Conservation (phyloP, 2,797 vertebrate genomes). For the Luscinia luscinia region DNA sequence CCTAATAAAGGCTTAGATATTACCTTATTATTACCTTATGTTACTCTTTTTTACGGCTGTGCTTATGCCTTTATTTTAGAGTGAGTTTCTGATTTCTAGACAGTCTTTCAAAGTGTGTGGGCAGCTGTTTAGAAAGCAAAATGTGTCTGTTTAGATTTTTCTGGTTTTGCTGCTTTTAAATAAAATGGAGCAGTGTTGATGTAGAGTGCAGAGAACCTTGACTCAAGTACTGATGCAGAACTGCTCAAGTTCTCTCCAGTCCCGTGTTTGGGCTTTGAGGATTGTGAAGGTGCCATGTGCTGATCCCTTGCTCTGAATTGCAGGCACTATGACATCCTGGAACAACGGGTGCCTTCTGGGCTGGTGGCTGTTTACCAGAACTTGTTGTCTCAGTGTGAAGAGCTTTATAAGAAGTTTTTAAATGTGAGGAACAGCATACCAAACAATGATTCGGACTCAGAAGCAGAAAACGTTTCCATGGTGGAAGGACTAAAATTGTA, state of each 20-base stretch:
- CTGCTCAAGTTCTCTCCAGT: not conserved
- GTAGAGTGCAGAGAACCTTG: not conserved
- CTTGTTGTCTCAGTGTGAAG: constrained; percentile 82
- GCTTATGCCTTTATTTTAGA: not conserved
- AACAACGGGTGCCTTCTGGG: constrained; percentile 89
- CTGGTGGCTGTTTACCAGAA: constrained; percentile 86
- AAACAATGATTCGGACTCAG: constrained; percentile 84
- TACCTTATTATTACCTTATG: not conserved
- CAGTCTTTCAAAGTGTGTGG: not conserved
- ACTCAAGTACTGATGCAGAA: not conserved
- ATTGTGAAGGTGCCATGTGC: not conserved
- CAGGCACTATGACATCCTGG: constrained; percentile 93
- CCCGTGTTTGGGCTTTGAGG: not conserved
- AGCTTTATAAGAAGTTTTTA: constrained; percentile 85
- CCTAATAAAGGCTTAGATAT: not conserved
- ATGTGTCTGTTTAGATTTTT: not conserved
- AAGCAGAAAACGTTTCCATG: constrained; percentile 90
- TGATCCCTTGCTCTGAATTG: not conserved
- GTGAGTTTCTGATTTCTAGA: not conserved
- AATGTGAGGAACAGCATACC: constrained; percentile 83
- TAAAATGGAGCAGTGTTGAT: not conserved
- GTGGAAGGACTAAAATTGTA: constrained; percentile 91
- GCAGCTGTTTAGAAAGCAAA: not conserved
- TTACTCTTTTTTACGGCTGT: not conserved
- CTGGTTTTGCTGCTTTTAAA: not conserved